Evolutionary conservation across 2,797 vertebrate species (phyloP).

Genomic region (Lacerta bilineata): DNA sequence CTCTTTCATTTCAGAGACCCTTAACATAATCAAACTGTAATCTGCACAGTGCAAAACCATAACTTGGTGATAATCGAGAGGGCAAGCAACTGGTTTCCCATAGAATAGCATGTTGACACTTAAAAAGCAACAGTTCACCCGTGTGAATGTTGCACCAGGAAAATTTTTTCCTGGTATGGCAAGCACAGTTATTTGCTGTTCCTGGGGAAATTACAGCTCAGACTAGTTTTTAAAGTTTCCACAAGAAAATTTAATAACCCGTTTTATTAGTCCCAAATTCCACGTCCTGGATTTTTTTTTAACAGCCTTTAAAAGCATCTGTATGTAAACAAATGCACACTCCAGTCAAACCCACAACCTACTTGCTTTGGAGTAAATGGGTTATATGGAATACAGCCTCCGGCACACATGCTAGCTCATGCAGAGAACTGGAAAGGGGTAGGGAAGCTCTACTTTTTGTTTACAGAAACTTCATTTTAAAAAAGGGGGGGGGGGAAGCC

Average conservation of each 20-base stretch:
- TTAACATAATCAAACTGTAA: not conserved
- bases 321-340: slow-evolving; percentile 14
- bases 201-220: not conserved
- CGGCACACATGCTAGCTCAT: slow-evolving; percentile 7
- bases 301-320: not conserved
- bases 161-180: not conserved
- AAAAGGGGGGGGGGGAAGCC: not conserved
- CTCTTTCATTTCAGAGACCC: not conserved
- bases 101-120: not conserved
- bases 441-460: not conserved
- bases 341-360: slow-evolving; percentile 13
- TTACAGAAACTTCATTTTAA: not conserved
- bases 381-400: slow-evolving; percentile 4
- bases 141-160: not conserved
- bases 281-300: too few species aligned
- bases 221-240: not conserved
- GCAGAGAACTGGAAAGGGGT: not conserved
- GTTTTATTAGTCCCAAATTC: slow-evolving; percentile 15
- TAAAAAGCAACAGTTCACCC: not conserved
- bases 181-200: not conserved
- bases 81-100: not conserved
- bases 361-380: slow-evolving; percentile 11
- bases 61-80: not conserved
- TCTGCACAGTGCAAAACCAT: not conserved
- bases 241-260: slow-evolving; percentile 18